phyloP scores from a whole-genome alignment of 2,797 vertebrate genomes.

The Natrix natrix region DNA sequence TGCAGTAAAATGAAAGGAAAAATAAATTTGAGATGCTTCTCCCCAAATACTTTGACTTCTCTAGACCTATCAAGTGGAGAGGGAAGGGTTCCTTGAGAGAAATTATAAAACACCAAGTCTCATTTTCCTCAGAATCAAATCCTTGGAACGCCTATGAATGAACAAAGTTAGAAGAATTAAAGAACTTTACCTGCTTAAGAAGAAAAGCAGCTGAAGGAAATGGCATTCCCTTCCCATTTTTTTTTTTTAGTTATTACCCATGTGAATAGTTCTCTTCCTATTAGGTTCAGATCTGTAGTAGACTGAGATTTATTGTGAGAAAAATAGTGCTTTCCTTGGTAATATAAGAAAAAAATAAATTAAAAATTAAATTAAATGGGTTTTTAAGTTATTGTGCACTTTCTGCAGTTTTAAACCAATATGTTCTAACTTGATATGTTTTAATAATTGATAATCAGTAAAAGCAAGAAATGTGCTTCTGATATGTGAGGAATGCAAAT shows the following conservation, averaged over 20 bases:
- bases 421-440: neutral
- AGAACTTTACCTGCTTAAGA: neutral
- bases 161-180: neutral
- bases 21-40: neutral
- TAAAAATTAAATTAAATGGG: neutral
- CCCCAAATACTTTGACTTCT: neutral
- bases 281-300: neutral
- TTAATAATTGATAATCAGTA: neutral
- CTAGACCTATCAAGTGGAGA: neutral
- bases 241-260: neutral
- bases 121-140: neutral
- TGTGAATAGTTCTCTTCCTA: neutral
- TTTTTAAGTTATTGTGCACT: neutral
- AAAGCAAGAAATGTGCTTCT: neutral
- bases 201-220: neutral
- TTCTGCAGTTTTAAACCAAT: neutral
- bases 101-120: neutral
- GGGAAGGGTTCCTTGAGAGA: neutral
- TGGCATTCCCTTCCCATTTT: neutral
- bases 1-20: conserved; percentile 11
- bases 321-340: neutral
- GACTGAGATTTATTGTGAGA: neutral
- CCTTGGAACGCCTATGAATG: neutral
- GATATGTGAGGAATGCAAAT: neutral
- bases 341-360: neutral